A percentile compares a stretch with the other conserved stretches of the same genome.
Conservation (phyloP, 1,140 invertebrate species). For the Drosophila jambulina region DNA sequence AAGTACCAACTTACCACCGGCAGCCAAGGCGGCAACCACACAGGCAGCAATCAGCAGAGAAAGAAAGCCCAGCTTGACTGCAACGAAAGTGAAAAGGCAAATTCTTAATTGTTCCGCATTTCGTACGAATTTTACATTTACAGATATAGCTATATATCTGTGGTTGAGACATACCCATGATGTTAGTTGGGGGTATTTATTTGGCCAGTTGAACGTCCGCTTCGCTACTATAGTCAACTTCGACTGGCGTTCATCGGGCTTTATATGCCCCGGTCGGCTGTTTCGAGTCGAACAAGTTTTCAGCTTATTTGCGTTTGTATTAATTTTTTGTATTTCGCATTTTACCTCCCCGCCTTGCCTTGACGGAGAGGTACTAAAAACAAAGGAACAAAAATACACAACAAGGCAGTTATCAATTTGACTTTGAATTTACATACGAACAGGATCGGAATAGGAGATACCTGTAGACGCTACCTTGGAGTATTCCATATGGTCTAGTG, state of each 20-base stretch:
- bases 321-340: slow-evolving; percentile 36
- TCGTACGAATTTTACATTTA: slow-evolving; percentile 29
- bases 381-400: slow-evolving; percentile 38
- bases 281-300: slow-evolving; percentile 67
- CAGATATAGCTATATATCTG: background rate
- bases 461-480: slow-evolving; percentile 32
- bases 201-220: slow-evolving; percentile 66
- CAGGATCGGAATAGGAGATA: slow-evolving; percentile 29
- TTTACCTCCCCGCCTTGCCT: slow-evolving; percentile 47
- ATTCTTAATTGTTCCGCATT: slow-evolving; percentile 54
- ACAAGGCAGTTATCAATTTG: slow-evolving; percentile 59
- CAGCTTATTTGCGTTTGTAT: slow-evolving; percentile 45
- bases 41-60: slow-evolving; percentile 46
- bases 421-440: slow-evolving; percentile 55
- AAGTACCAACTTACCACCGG: slow-evolving; percentile 61
- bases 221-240: slow-evolving; percentile 49
- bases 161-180: slow-evolving; percentile 60
- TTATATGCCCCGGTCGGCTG: slow-evolving; percentile 68
- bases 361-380: slow-evolving; percentile 58
- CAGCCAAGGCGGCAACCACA: slow-evolving; percentile 55
- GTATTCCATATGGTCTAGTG: slow-evolving; percentile 89
- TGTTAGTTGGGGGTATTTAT: slow-evolving; percentile 46
- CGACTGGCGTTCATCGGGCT: slow-evolving; percentile 62
- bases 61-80: slow-evolving; percentile 46
- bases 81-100: slow-evolving; percentile 18